A percentile compares a stretch with the other conserved stretches of the same genome.
phyloP scores from a whole-genome alignment of 2,888 invertebrate genomes.

The Tineola bisselliella region DNA sequence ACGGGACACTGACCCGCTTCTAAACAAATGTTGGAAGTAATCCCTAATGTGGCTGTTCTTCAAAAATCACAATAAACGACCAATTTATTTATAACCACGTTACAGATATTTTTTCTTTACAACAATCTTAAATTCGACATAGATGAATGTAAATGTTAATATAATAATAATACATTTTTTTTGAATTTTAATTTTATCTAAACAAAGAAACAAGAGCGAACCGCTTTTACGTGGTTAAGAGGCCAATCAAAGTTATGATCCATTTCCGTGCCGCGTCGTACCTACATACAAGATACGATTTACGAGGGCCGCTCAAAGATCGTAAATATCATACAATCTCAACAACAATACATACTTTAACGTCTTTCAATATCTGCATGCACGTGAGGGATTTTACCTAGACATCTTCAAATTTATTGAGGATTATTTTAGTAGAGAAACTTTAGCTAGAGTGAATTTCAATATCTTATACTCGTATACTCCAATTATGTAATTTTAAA shows the following conservation, averaged over 20 bases:
- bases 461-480: too few species aligned
- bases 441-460: too few species aligned
- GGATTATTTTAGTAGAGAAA: not conserved
- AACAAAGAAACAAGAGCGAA: conserved; percentile 13
- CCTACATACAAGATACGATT: conserved; percentile 24
- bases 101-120: too few species aligned
- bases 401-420: not conserved
- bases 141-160: too few species aligned
- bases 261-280: conserved; percentile 33
- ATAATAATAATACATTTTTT: not conserved
- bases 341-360: conserved; percentile 1
- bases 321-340: conserved; percentile 25
- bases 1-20: conserved; percentile 61
- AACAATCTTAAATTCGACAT: too few species aligned
- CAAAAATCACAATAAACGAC: not conserved
- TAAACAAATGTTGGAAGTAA: conserved; percentile 26
- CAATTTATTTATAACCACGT: not conserved
- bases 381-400: conserved; percentile 4
- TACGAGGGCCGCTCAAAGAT: conserved; percentile 28
- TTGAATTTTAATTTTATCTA: not conserved
- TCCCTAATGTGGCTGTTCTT: conserved; percentile 2
- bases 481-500: too few species aligned
- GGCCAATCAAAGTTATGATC: conserved; percentile 43
- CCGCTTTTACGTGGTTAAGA: conserved; percentile 26
- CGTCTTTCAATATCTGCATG: conserved; percentile 6